Base-by-base conservation (phyloP, 2,113 vertebrate genomes). In the Phaethornis superciliosus region DNA sequence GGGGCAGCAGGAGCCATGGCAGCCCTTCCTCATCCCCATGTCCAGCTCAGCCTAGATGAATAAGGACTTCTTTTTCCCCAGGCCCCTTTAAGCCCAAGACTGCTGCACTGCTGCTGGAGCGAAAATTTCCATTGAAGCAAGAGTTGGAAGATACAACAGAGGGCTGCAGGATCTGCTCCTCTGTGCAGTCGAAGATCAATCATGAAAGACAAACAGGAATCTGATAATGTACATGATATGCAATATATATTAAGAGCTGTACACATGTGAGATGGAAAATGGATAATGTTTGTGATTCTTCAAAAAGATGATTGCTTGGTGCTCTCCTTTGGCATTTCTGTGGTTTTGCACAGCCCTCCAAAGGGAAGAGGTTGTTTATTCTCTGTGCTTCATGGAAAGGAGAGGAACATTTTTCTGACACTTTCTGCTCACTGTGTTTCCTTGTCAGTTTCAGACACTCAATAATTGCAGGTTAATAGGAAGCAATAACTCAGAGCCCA, bases 381-480 rank as follows among this genome's bases (percentile, higher is more conserved):
- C 54, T 92, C 47, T 83, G 44, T 55, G 58, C 65, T 95, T 76
- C 74, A 83, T 76, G 68, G 10, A 59, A 95, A 81, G 37, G 62
- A 76, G 51, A 93, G 28, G 32, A 89, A 89, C 23, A 49, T 85
- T 87, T 95, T 94, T 76, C 85, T 93, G 62, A 62, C 84, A 56
- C 76, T 94, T 95, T 92, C 80, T 92, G 75, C 76, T 89, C 84
- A 56, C 91, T 90, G 75, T 16, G 42, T 75, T 96, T 94, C 49
- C 85, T 96, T 81, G 79, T 13, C 7, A 82, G 44, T 89, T 93
- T 76, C 91, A 94, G 78, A 71, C 78, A 37, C 44, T 92, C 90
- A 95, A 44, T 95, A 82, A 94, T 86, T 96, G 93, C 96, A 94
- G 92, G 93, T 95, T 96, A 96, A 96, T 93, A 85, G 89, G 90